Evolutionary conservation across 2,797 vertebrate species (phyloP).

Genomic region (Sebastes hopkinsi): DNA sequence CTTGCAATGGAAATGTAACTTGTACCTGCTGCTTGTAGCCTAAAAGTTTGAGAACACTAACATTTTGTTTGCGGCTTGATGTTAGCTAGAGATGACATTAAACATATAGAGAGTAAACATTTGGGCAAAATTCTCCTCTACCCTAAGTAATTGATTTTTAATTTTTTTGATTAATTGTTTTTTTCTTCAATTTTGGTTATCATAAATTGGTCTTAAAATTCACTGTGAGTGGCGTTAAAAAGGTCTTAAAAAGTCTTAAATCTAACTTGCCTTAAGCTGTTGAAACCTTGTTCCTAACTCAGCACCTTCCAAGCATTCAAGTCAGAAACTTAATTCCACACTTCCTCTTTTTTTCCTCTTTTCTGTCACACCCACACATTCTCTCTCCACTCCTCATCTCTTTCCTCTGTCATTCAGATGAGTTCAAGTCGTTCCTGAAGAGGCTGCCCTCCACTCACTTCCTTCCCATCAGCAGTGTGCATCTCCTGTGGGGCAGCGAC

Average conservation of each 20-base stretch:
- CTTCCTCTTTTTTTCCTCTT: not conserved
- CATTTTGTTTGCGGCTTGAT: too few relatives aligned
- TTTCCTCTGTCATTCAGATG: slow-evolving; percentile 81
- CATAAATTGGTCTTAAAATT: too few relatives aligned
- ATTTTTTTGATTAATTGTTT: too few relatives aligned
- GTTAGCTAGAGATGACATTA: too few relatives aligned
- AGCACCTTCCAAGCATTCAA: not conserved
- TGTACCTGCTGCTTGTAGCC: not conserved
- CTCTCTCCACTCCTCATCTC: not conserved
- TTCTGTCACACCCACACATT: not conserved
- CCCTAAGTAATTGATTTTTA: too few relatives aligned
- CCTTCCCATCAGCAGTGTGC: slow-evolving; percentile 96
- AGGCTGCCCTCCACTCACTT: slow-evolving; percentile 97
- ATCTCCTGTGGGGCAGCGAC: slow-evolving; percentile 98
- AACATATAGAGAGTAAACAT: too few relatives aligned
- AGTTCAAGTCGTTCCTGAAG: slow-evolving; percentile 99
- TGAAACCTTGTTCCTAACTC: too few relatives aligned
- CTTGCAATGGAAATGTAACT: not conserved
- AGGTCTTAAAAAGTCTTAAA: not conserved
- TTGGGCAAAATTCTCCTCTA: too few relatives aligned
- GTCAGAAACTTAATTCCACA: not conserved
- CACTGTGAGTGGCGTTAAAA: too few relatives aligned
- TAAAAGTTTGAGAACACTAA: not conserved
- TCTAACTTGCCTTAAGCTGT: not conserved
- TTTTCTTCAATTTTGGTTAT: too few relatives aligned